Percentiles rank a stretch among this genome's conserved stretches.
phyloP scores from a whole-genome alignment of 1,140 invertebrate species.

The Diploscapter pachys region DNA sequence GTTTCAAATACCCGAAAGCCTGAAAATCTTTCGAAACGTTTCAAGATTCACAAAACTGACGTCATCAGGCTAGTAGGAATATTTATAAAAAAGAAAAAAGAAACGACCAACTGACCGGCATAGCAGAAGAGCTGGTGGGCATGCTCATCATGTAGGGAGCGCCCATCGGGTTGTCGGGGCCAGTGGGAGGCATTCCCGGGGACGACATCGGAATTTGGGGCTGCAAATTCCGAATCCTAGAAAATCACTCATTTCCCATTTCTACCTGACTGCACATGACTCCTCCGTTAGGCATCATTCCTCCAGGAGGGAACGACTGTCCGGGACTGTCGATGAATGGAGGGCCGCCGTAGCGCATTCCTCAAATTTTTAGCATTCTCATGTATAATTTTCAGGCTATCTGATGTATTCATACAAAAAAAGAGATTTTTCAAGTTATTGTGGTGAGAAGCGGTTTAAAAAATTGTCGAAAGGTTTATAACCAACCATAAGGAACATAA shows the following conservation, averaged over 20 bases:
- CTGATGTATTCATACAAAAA: no score
- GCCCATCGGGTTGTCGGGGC: neutral
- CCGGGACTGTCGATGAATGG: conserved; percentile 7
- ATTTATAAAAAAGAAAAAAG: no score
- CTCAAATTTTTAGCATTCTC: neutral
- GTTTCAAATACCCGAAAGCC: no score
- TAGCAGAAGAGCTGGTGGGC: conserved; percentile 10
- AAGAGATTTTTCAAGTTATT: no score
- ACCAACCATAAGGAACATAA: neutral
- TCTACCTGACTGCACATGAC: conserved; percentile 8
- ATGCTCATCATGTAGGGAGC: neutral
- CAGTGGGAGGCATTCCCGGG: conserved; percentile 8
- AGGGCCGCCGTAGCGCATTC: conserved; percentile 2
- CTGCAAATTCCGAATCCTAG: no score
- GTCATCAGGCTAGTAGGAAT: no score
- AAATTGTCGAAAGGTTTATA: no score
- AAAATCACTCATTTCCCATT: no score
- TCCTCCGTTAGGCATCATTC: conserved; percentile 24
- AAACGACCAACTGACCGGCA: conserved; percentile 1
- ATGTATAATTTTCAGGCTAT: no score
- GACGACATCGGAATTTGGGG: conserved; percentile 6
- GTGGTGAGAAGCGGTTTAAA: no score
- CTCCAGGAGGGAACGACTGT: conserved; percentile 13
- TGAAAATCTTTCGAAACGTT: no score
- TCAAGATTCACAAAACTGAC: no score